Conservation (phyloP, 2,113 vertebrate genomes). For the Galeopterus variegatus region DNA sequence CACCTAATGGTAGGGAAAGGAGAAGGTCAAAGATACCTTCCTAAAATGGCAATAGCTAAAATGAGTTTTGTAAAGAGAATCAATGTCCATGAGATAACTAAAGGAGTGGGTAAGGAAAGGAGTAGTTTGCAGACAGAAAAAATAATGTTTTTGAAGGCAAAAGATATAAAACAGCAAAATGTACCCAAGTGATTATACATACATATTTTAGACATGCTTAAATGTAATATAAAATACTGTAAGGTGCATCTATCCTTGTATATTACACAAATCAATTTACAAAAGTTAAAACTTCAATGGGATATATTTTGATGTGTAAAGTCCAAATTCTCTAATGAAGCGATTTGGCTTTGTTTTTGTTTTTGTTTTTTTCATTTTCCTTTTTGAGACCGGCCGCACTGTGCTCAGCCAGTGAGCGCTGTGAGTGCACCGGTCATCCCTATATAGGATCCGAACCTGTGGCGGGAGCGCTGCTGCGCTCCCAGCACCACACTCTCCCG, state of each 20-base stretch:
- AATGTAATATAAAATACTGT: background rate
- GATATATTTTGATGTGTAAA: background rate
- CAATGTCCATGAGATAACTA: background rate
- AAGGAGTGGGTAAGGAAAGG: background rate
- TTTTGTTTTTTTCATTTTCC: no score
- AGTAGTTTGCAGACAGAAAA: background rate
- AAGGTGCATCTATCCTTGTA: background rate
- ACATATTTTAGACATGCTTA: background rate
- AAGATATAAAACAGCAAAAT: background rate
- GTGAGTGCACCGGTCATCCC: no score
- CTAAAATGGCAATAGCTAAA: background rate
- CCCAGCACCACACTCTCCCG: no score
- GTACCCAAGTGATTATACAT: background rate
- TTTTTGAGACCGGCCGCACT: no score
- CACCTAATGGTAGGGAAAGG: background rate
- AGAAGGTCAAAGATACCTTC: rapidly evolving
- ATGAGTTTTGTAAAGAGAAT: background rate
- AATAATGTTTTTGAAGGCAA: background rate
- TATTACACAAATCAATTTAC: background rate
- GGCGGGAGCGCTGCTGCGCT: no score
- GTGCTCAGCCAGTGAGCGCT: no score
- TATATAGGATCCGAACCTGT: no score
- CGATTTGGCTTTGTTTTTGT: no score
- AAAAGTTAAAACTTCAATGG: background rate
- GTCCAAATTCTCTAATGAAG: background rate